A percentile compares a stretch with the other conserved stretches of the same genome.
These are phyloP conservation scores for Cepaea hortensis DNA, from an alignment of 2,888 invertebrate species.

Conservation along the genomic window DNA sequence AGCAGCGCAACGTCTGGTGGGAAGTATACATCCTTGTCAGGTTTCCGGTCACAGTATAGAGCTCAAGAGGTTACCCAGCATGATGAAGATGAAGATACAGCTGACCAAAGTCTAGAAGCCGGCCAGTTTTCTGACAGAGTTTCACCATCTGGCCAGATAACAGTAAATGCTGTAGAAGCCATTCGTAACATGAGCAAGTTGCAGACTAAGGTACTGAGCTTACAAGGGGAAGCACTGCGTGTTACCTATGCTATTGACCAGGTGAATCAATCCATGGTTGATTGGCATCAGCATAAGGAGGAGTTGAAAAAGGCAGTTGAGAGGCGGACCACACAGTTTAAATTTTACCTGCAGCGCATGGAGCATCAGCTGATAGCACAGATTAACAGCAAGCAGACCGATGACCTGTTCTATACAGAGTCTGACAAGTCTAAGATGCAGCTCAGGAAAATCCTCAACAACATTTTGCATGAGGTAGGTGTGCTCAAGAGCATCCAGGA, in stretches of 20 bases:
- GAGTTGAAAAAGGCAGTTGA: conserved; percentile 56
- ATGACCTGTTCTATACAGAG: conserved; percentile 48
- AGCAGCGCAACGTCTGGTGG: background rate
- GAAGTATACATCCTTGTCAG: background rate
- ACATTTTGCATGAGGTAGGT: conserved; percentile 53
- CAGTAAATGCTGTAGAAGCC: conserved; percentile 36
- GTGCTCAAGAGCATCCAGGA: conserved; percentile 52
- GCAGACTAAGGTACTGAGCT: conserved; percentile 51
- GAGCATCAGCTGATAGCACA: conserved; percentile 60
- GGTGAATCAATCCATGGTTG: conserved; percentile 54
- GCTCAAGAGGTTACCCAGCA: background rate
- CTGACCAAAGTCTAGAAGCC: background rate
- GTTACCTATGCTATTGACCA: conserved; percentile 56
- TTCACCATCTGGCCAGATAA: background rate
- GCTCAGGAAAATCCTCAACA: conserved; percentile 49
- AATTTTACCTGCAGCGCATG: conserved; percentile 56
- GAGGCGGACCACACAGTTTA: conserved; percentile 58
- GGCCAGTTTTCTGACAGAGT: background rate
- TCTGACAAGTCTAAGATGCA: conserved; percentile 45
- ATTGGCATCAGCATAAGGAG: conserved; percentile 56
- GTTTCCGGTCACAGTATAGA: background rate
- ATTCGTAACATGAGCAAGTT: conserved; percentile 46
- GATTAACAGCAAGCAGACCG: conserved; percentile 53
- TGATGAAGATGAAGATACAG: background rate
- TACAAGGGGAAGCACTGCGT: conserved; percentile 56